Base-by-base conservation (phyloP, 53 echinoderm and acorn worm genomes). In the Holothuria scabra region DNA sequence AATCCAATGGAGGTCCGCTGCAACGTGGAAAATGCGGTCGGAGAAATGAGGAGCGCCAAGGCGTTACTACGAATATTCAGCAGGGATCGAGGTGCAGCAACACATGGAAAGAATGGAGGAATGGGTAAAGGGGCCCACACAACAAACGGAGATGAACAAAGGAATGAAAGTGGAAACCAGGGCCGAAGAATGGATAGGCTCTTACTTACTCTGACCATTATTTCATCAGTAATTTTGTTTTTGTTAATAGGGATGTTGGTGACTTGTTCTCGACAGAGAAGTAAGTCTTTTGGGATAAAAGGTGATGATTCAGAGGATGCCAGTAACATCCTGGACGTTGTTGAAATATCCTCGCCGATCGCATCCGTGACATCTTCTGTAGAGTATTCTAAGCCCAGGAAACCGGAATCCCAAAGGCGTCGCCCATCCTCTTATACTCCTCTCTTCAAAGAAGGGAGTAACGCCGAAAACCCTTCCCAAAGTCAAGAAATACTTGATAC, bases 1-100 rank as follows among this genome's bases (percentile, higher is more conserved):
- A 87, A 83, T 86, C 86, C 87, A 83, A 82, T 13, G 83, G 75
- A 75, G 22, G 48, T 90, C 24, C 80, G 90, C 20, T 90, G 90
- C 48, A 86, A 83, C n/a, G 90, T 83, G 34, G 60, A 67, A 19
- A 90, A 90, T 41, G 76, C 66, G 14, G 52, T 90, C 14, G 79
- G 60, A 20, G 74, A 76, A 46, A 64, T 83, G 35, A 32, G 90
- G 49, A 90, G 83, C 59, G 90, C 84, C 20, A 76, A 83, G 13
- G 90, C 90, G 21, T 86, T 74, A 59, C 68, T 90, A 70, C 83
- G 83, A 33, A 60, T 90, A 19, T 57, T 86, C 7, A 60, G 48
- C 12, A 48, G 65, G 21, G 76, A 29, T 2, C 26, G 28, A 55
- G 56, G 58, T 24, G 20, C 28, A 10, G 7, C 48, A 48, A 48